These are phyloP conservation scores for Poicephalus meyeri DNA, from an alignment of 2,113 vertebrate genomes.

Conservation along the genomic window DNA sequence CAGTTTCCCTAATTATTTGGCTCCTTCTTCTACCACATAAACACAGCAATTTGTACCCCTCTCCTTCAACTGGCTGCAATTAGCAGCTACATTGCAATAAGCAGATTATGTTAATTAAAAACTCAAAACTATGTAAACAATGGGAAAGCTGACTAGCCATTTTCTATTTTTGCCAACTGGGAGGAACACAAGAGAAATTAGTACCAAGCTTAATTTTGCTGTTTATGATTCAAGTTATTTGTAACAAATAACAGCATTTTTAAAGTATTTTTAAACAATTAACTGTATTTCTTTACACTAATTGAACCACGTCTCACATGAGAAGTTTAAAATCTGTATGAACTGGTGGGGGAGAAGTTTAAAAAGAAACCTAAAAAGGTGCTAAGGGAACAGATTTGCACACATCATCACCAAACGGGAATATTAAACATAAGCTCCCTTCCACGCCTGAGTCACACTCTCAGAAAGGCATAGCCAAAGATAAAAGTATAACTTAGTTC, in stretches of 20 bases:
- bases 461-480: slow-evolving; percentile 35
- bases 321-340: neutral
- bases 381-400: neutral
- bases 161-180: slow-evolving; percentile 65
- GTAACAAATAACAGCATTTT: slow-evolving; percentile 16
- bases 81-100: slow-evolving; percentile 67
- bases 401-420: neutral
- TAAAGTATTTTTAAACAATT: slow-evolving; percentile 14
- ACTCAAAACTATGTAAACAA: slow-evolving; percentile 65
- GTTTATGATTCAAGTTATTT: slow-evolving; percentile 43
- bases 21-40: slow-evolving; percentile 60
- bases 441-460: neutral
- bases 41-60: slow-evolving; percentile 67
- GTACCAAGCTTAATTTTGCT: slow-evolving; percentile 44
- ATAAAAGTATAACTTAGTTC: slow-evolving; percentile 23
- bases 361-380: neutral
- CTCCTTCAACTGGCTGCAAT: slow-evolving; percentile 67
- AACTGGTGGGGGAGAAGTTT: neutral
- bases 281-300: neutral
- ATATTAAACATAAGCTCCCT: neutral
- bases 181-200: slow-evolving; percentile 59
- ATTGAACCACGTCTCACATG: neutral
- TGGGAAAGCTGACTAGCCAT: slow-evolving; percentile 65
- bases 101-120: slow-evolving; percentile 71
- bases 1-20: slow-evolving; percentile 66